Evolutionary conservation across 2,797 vertebrate species (phyloP).

Genomic region (Manis crassicaudata): DNA sequence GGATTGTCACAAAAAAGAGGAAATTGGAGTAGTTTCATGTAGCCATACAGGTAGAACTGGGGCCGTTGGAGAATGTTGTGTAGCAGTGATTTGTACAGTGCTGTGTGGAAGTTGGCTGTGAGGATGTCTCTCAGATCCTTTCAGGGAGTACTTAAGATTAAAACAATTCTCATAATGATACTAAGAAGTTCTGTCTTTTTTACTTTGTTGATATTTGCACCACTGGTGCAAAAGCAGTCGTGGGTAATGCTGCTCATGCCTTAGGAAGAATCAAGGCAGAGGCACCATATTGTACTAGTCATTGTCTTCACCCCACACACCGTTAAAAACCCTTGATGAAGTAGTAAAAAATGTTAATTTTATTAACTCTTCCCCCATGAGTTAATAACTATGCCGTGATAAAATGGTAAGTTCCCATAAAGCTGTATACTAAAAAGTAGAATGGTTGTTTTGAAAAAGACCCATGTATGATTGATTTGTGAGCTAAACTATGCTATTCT

Average conservation of each 20-base stretch:
- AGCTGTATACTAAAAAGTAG: neutral
- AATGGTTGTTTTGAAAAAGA: neutral
- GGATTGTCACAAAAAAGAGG: neutral
- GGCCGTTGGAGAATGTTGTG: neutral
- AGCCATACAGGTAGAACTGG: neutral
- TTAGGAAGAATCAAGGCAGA: neutral
- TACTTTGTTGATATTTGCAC: neutral
- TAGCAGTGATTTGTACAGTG: neutral
- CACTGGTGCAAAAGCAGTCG: neutral
- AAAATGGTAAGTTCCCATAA: neutral
- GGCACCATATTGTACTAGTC: neutral
- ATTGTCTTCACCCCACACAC: neutral
- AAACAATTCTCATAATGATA: neutral
- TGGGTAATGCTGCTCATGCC: neutral
- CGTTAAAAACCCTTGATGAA: neutral
- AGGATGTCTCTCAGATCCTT: neutral
- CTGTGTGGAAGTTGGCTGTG: neutral
- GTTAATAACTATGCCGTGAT: neutral
- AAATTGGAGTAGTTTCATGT: neutral
- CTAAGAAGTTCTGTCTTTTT: neutral
- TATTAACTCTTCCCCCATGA: neutral
- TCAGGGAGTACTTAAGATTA: neutral
- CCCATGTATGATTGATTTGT: neutral
- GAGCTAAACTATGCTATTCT: neutral
- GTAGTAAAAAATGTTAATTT: neutral